Conservation (phyloP, 53 echinoderm and acorn worm species). For the Henricia sp. region DNA sequence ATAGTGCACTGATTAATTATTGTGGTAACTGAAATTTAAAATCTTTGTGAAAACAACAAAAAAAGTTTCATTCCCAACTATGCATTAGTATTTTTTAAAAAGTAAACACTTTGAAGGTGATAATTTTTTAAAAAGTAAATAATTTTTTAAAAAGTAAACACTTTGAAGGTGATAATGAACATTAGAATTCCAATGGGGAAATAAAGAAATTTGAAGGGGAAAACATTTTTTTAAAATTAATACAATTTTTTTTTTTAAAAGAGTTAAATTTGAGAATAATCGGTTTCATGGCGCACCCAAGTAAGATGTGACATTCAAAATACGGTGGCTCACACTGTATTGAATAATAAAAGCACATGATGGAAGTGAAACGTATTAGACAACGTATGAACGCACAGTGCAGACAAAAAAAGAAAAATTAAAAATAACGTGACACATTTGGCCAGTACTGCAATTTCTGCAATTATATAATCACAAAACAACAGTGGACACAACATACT, state of each 20-base stretch:
- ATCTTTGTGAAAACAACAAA: too few relatives aligned
- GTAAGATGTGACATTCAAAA: constrained; percentile 22
- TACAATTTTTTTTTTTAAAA: constrained; percentile 4
- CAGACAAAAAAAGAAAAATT: too few relatives aligned
- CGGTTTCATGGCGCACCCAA: constrained; percentile 43
- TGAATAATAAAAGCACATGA: constrained; percentile 51
- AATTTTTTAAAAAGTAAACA: too few relatives aligned
- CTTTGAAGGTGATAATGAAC: too few relatives aligned
- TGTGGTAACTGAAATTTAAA: too few relatives aligned
- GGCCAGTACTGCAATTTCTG: constrained; percentile 32
- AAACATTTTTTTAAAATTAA: neutral
- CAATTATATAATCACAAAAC: constrained; percentile 32
- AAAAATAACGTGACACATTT: constrained; percentile 50
- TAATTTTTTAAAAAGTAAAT: neutral
- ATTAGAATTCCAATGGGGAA: too few relatives aligned
- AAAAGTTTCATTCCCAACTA: too few relatives aligned
- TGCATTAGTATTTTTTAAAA: too few relatives aligned
- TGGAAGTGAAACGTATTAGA: constrained; percentile 36
- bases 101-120: neutral
- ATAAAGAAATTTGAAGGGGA: too few relatives aligned
- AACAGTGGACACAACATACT: constrained; percentile 25
- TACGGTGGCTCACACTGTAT: constrained; percentile 28
- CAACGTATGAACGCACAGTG: constrained; percentile 55
- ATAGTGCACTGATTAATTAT: too few relatives aligned
- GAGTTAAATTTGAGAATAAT: neutral